Evolutionary conservation across 2,797 vertebrate species (phyloP).

Genomic region (Rhinatrema bivittatum): DNA sequence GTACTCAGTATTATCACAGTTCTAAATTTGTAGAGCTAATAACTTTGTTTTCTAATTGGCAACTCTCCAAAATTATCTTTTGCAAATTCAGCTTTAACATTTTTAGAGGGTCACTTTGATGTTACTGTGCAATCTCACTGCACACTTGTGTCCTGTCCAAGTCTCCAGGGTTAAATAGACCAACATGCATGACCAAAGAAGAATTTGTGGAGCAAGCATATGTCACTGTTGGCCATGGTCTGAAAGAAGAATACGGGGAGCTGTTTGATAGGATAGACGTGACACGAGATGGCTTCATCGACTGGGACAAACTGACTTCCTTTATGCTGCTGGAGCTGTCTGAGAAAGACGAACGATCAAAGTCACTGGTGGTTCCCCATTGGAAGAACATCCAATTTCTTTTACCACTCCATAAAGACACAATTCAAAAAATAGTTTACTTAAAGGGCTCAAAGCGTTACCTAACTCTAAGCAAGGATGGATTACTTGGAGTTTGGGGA

Average conservation of each 20-base stretch:
- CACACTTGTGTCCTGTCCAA: too few relatives aligned
- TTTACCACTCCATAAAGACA: conserved; percentile 61
- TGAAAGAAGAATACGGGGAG: conserved; percentile 62
- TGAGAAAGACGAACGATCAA: conserved; percentile 60
- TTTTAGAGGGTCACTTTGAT: too few relatives aligned
- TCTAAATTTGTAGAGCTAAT: too few relatives aligned
- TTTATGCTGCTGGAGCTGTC: conserved; percentile 66
- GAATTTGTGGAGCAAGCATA: conserved; percentile 55
- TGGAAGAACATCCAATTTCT: conserved; percentile 62
- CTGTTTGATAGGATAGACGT: conserved; percentile 69
- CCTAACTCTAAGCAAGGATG: conserved; percentile 69
- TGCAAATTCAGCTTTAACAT: too few relatives aligned
- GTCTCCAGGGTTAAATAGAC: conserved; percentile 18
- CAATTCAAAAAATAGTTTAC: conserved; percentile 64
- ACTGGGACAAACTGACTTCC: conserved; percentile 65
- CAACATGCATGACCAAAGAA: conserved; percentile 46
- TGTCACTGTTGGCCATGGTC: conserved; percentile 44
- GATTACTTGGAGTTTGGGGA: conserved; percentile 59
- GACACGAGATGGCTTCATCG: conserved; percentile 53
- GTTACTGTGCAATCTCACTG: too few relatives aligned
- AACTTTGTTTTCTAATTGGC: too few relatives aligned
- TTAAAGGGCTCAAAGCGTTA: conserved; percentile 59
- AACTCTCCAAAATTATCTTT: too few relatives aligned
- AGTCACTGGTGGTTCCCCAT: conserved; percentile 37
- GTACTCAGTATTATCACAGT: too few relatives aligned